Percentiles rank a stretch among this genome's conserved stretches.
phyloP scores from a whole-genome alignment of 2,888 invertebrate genomes.

The Atethmia centrago region DNA sequence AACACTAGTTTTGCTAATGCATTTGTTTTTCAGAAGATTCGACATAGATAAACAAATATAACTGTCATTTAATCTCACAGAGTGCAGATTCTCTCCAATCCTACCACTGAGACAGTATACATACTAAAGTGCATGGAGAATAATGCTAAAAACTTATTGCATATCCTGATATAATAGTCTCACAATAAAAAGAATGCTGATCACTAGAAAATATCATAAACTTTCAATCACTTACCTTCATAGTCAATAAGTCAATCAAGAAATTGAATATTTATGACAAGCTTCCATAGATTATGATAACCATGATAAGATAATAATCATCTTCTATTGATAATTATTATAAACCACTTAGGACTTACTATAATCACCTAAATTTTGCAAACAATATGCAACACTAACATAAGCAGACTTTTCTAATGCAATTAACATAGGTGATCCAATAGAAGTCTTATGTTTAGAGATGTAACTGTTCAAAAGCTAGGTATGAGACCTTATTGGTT shows the following conservation, averaged over 20 bases:
- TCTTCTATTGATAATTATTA: constrained; percentile 11
- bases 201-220: constrained; percentile 5
- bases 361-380: constrained; percentile 16
- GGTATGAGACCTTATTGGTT: constrained; percentile 2
- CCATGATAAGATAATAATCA: constrained; percentile 32
- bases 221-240: constrained; percentile 24
- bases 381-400: constrained; percentile 28
- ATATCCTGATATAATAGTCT: background rate
- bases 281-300: constrained; percentile 15
- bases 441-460: constrained; percentile 7
- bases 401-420: constrained; percentile 41
- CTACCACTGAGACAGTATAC: background rate
- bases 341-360: background rate
- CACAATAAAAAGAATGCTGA: background rate
- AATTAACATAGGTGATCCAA: constrained; percentile 39
- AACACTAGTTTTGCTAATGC: background rate
- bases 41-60: background rate
- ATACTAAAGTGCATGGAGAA: background rate
- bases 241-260: constrained; percentile 7
- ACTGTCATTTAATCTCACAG: background rate
- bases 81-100: background rate
- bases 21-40: background rate
- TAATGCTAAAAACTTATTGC: background rate
- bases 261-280: constrained; percentile 8
- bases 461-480: constrained; percentile 11